Conservation (phyloP, 2,888 invertebrate genomes). For the Imbricaverruca yamaguchii region DNA sequence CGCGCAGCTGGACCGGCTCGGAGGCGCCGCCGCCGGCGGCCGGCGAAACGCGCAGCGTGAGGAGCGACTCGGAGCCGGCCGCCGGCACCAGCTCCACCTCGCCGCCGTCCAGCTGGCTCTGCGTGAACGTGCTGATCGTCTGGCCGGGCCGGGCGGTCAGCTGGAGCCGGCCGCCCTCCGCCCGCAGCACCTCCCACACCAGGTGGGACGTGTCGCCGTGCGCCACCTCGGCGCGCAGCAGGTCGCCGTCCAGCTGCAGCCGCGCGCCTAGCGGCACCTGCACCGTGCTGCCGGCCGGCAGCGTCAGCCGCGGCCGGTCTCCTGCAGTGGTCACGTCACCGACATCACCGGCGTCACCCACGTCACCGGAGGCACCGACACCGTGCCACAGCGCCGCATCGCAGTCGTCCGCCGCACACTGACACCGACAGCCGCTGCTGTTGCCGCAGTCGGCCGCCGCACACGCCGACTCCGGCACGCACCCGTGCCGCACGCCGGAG, state of each 20-base stretch:
- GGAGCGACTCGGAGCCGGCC: slow-evolving; percentile 39
- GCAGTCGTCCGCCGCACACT: slow-evolving; percentile 68
- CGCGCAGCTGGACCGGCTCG: slow-evolving; percentile 60
- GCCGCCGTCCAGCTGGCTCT: slow-evolving; percentile 73
- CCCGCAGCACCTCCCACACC: slow-evolving; percentile 47
- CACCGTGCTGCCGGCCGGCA: background rate
- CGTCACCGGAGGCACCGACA: background rate
- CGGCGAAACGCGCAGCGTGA: slow-evolving; percentile 58
- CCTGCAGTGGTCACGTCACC: background rate
- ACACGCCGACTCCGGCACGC: slow-evolving; percentile 63
- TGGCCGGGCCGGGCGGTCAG: slow-evolving; percentile 61
- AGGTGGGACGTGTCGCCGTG: background rate
- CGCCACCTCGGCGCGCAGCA: background rate
- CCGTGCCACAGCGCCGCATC: slow-evolving; percentile 37
- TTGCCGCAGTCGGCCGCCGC: no score
- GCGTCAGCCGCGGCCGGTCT: background rate
- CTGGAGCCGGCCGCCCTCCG: slow-evolving; percentile 54
- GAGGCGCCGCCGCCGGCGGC: slow-evolving; percentile 73
- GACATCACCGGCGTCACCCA: background rate
- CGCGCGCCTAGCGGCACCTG: background rate
- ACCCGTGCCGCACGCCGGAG: slow-evolving; percentile 68
- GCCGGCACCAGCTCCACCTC: slow-evolving; percentile 62
- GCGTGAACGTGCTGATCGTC: slow-evolving; percentile 71
- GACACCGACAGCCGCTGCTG: slow-evolving; percentile 42
- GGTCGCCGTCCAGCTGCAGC: background rate